Evolutionary conservation across 2,888 invertebrate species (phyloP).

Genomic region (Tigriopus californicus): DNA sequence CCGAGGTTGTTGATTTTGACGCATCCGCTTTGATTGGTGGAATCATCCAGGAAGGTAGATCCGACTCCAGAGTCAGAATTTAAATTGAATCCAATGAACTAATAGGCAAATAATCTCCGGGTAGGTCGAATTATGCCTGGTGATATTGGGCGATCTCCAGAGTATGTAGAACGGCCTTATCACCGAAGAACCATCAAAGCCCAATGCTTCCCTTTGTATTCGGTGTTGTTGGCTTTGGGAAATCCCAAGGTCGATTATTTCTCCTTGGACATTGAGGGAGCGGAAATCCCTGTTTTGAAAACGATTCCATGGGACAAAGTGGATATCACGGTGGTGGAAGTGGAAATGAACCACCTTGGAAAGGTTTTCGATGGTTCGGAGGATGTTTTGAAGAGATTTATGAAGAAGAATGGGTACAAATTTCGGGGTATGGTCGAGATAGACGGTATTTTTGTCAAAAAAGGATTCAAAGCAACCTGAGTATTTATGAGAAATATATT

Average conservation of each 20-base stretch:
- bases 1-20: conserved; percentile 3
- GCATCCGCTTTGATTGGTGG: conserved; percentile 7
- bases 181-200: conserved; percentile 3
- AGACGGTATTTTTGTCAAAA: background rate
- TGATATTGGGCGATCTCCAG: background rate
- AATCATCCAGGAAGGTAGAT: background rate
- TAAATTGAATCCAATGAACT: too few species aligned
- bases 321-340: background rate
- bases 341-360: conserved; percentile 7
- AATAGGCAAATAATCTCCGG: too few species aligned
- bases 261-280: conserved; percentile 3
- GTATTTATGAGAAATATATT: too few species aligned
- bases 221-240: background rate
- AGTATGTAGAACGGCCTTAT: background rate
- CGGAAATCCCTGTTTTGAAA: conserved; percentile 1
- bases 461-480: background rate
- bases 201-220: conserved; percentile 5
- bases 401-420: background rate
- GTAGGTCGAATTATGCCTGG: background rate
- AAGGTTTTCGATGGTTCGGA: background rate
- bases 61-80: too few species aligned
- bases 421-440: background rate
- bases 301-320: conserved; percentile 6
- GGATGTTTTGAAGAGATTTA: background rate
- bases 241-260: conserved; percentile 2